Evolutionary conservation across 1,140 invertebrate genomes (phyloP).

Genomic region (Trichonephila inaurata): DNA sequence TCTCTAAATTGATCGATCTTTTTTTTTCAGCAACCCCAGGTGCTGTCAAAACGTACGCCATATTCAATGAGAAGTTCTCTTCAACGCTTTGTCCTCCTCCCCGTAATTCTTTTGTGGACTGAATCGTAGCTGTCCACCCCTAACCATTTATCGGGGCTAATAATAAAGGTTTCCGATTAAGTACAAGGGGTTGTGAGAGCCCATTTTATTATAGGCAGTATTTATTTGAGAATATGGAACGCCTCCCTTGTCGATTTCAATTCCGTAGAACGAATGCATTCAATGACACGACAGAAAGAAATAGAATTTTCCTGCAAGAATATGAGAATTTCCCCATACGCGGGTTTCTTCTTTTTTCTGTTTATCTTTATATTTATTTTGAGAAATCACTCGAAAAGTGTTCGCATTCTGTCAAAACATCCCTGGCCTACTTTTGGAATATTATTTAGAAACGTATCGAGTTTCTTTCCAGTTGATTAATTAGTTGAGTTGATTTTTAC

Average conservation of each 20-base stretch:
- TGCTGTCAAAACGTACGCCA: constrained; percentile 31
- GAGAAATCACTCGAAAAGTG: not conserved
- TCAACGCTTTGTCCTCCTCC: not conserved
- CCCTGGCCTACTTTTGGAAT: not conserved
- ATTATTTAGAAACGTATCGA: not conserved
- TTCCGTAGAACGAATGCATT: not conserved
- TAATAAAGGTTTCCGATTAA: constrained; percentile 60
- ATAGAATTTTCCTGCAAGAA: not conserved
- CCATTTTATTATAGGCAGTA: not conserved
- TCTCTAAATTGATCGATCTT: constrained; percentile 4
- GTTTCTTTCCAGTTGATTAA: too few relatives aligned
- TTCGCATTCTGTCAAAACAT: not conserved
- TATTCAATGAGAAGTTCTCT: not conserved
- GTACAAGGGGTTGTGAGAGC: not conserved
- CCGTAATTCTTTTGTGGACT: not conserved
- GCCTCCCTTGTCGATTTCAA: not conserved
- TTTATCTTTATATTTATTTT: not conserved
- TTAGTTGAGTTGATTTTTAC: too few relatives aligned
- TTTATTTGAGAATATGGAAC: constrained; percentile 37
- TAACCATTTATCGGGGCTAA: constrained; percentile 46
- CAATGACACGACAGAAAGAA: not conserved
- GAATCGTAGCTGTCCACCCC: constrained; percentile 10
- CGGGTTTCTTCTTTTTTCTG: too few relatives aligned
- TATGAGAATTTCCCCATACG: not conserved
- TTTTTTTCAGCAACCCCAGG: not conserved